phyloP scores from a whole-genome alignment of 2,113 vertebrate genomes.

The Vulpes lagopus region DNA sequence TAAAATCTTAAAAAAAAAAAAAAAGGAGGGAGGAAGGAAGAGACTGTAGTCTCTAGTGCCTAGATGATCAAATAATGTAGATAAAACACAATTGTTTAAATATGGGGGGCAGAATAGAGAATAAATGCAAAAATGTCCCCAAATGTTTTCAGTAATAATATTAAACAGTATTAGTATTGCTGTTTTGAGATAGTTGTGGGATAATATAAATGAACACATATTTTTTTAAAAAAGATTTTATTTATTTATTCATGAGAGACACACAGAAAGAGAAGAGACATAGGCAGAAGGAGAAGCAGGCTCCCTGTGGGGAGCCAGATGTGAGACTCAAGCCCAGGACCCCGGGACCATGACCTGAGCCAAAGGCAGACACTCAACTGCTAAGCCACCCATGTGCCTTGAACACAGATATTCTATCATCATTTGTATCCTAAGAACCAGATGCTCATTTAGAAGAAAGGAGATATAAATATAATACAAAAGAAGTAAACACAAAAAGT shows the following conservation, averaged over 20 bases:
- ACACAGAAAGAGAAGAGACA: too few species aligned
- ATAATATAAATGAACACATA: background rate
- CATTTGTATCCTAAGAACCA: conserved; percentile 18
- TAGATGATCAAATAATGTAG: background rate
- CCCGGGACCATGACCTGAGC: too few species aligned
- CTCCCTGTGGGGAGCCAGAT: too few species aligned
- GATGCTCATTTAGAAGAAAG: background rate
- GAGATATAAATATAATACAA: background rate
- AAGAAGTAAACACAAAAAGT: conserved; percentile 11
- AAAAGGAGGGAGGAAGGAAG: background rate
- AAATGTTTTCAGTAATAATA: background rate
- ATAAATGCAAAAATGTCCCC: background rate
- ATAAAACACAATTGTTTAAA: background rate
- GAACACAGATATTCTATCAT: background rate
- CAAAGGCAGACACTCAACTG: too few species aligned
- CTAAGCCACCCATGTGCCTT: too few species aligned
- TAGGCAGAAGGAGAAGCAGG: too few species aligned
- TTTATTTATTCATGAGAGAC: too few species aligned
- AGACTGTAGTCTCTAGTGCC: background rate
- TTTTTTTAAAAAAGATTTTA: too few species aligned
- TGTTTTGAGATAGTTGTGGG: background rate
- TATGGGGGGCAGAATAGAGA: background rate
- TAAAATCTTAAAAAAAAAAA: too few species aligned
- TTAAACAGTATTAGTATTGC: background rate
- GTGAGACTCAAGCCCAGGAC: too few species aligned